These are phyloP conservation scores for Pseudachorutes palmiensis DNA, from an alignment of 1,140 invertebrate genomes.

Conservation along the genomic window DNA sequence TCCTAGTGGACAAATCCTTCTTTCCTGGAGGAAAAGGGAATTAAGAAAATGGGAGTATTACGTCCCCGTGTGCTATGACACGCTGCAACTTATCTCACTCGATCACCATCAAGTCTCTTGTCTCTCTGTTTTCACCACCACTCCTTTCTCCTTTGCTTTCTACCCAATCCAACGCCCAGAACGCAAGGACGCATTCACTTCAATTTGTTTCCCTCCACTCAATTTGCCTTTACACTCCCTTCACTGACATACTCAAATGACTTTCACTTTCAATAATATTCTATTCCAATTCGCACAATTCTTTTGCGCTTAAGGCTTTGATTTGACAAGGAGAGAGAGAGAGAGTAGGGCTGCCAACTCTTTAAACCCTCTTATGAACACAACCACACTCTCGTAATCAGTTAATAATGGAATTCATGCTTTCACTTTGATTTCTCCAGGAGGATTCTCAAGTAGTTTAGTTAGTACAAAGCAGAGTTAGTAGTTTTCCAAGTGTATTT, in stretches of 20 bases:
- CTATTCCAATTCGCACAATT: background rate
- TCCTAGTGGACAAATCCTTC: too few relatives aligned
- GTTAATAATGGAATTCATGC: background rate
- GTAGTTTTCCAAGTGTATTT: background rate
- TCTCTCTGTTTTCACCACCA: too few relatives aligned
- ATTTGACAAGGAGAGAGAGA: background rate
- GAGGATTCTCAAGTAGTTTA: background rate
- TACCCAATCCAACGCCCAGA: too few relatives aligned
- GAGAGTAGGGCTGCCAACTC: background rate
- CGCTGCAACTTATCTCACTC: too few relatives aligned
- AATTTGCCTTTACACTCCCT: conserved; percentile 3
- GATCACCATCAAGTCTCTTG: too few relatives aligned
- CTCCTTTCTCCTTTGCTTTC: too few relatives aligned
- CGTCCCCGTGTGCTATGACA: too few relatives aligned
- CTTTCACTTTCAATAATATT: conserved; percentile 9
- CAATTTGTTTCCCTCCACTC: conserved; percentile 7
- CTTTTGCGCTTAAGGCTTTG: background rate
- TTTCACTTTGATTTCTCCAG: background rate
- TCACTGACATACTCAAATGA: conserved; percentile 4
- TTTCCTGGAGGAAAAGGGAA: too few relatives aligned
- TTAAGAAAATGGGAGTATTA: too few relatives aligned
- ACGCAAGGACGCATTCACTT: background rate
- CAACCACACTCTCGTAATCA: background rate
- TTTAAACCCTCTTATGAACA: background rate
- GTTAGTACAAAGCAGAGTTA: background rate